Percentiles rank a stretch among this genome's conserved stretches.
These are phyloP conservation scores for Prostheceraeus crozeri DNA, from an alignment of 2,888 invertebrate genomes.

Conservation along the genomic window DNA sequence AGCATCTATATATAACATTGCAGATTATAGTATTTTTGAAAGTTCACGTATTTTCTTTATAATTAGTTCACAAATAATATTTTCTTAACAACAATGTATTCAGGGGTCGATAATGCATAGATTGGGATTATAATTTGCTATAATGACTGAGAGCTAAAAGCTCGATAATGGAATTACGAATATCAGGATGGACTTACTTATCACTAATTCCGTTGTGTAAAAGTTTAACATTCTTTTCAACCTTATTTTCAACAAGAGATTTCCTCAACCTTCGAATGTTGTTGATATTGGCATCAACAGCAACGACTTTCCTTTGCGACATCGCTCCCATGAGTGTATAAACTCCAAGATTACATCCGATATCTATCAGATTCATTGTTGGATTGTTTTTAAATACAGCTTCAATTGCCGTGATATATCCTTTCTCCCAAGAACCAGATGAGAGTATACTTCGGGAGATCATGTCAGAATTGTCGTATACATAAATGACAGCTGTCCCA, in stretches of 20 bases:
- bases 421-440: slow-evolving; percentile 4
- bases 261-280: slow-evolving; percentile 39
- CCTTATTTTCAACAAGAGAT: not conserved
- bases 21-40: too few species aligned
- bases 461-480: not conserved
- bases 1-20: too few species aligned
- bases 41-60: too few species aligned
- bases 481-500: slow-evolving; percentile 1
- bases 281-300: slow-evolving; percentile 40
- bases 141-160: too few species aligned
- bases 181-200: too few species aligned
- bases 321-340: slow-evolving; percentile 41
- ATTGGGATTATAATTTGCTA: too few species aligned
- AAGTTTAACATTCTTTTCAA: not conserved
- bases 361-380: slow-evolving; percentile 29
- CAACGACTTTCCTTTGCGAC: slow-evolving; percentile 41
- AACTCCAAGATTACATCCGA: slow-evolving; percentile 42
- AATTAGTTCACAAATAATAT: too few species aligned
- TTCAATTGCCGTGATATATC: slow-evolving; percentile 1
- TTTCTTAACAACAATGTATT: too few species aligned
- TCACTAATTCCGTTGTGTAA: slow-evolving; percentile 3
- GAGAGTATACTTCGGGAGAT: not conserved
- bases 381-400: not conserved
- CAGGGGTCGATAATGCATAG: too few species aligned
- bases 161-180: too few species aligned